These are phyloP conservation scores for Olivierus martensii DNA, from an alignment of 1,140 invertebrate genomes.

Conservation along the genomic window DNA sequence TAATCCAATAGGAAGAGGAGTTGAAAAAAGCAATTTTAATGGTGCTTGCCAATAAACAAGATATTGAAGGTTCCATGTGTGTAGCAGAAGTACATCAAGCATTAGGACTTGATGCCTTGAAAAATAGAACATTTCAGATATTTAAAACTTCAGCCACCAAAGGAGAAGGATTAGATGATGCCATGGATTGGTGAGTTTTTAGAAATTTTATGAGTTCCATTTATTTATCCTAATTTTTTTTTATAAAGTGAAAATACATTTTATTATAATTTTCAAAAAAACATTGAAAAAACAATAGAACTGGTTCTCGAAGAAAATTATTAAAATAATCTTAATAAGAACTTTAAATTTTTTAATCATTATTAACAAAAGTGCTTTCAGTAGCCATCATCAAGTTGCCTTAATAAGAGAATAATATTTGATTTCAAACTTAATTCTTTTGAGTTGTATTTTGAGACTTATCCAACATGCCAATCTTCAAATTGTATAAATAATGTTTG, in stretches of 20 bases:
- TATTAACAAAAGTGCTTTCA: too few relatives aligned
- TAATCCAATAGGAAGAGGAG: conserved; percentile 98
- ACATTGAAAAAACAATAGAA: not conserved
- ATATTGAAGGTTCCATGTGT: conserved; percentile 91
- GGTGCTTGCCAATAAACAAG: conserved; percentile 99
- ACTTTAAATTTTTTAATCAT: too few relatives aligned
- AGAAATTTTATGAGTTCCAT: not conserved
- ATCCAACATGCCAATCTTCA: too few relatives aligned
- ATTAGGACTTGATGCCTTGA: conserved; percentile 81
- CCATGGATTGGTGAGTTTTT: conserved; percentile 87
- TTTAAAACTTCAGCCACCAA: conserved; percentile 98
- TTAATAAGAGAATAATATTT: too few relatives aligned
- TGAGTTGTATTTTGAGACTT: too few relatives aligned
- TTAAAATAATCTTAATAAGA: not conserved
- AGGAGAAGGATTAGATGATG: conserved; percentile 95
- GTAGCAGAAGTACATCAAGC: conserved; percentile 94
- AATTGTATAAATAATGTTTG: too few relatives aligned
- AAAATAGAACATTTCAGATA: conserved; percentile 97
- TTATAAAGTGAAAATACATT: conserved; percentile 1
- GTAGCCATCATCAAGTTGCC: too few relatives aligned
- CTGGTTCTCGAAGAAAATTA: not conserved
- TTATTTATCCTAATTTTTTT: conserved; percentile 1
- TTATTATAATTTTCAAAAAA: too few relatives aligned
- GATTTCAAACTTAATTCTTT: too few relatives aligned
- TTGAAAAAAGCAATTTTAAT: conserved; percentile 86